A percentile compares a stretch with the other conserved stretches of the same genome.
Evolutionary conservation across 2,113 vertebrate genomes (phyloP).

Genomic region (Cyrtonyx montezumae): DNA sequence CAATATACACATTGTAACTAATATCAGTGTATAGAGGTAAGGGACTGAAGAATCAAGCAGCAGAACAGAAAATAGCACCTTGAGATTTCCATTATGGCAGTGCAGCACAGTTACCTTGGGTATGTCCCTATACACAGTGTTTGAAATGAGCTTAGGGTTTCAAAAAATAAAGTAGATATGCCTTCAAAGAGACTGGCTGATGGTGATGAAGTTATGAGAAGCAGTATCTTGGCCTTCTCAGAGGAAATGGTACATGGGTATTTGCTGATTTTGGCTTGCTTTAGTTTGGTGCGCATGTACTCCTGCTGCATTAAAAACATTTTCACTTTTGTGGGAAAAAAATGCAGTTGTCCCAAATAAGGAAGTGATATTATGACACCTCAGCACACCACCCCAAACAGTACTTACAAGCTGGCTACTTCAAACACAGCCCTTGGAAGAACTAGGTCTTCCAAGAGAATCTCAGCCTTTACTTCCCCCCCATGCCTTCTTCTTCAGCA

Average conservation of each 20-base stretch:
- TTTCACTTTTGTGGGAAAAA: neutral
- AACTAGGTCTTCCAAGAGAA: neutral
- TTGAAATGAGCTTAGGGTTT: neutral
- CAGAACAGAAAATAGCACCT: neutral
- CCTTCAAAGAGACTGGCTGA: neutral
- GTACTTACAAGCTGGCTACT: neutral
- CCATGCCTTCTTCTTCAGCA: neutral
- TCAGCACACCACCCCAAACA: neutral
- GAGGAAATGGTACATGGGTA: rapidly evolving
- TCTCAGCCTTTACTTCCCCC: neutral
- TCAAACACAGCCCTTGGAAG: neutral
- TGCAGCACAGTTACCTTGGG: rapidly evolving
- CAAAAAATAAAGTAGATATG: neutral
- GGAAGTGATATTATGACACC: neutral
- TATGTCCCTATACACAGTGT: neutral
- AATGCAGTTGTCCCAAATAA: neutral
- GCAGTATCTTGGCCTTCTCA: neutral
- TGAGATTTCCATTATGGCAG: neutral
- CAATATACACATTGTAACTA: rapidly evolving
- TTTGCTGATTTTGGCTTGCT: conserved; percentile 4
- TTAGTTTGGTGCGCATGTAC: neutral
- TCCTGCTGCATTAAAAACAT: neutral
- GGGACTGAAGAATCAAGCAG: neutral
- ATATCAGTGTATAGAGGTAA: rapidly evolving
- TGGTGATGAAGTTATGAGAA: neutral